These are phyloP conservation scores for Cranoglanis bouderius DNA, from an alignment of 2,113 vertebrate species.

Conservation along the genomic window DNA sequence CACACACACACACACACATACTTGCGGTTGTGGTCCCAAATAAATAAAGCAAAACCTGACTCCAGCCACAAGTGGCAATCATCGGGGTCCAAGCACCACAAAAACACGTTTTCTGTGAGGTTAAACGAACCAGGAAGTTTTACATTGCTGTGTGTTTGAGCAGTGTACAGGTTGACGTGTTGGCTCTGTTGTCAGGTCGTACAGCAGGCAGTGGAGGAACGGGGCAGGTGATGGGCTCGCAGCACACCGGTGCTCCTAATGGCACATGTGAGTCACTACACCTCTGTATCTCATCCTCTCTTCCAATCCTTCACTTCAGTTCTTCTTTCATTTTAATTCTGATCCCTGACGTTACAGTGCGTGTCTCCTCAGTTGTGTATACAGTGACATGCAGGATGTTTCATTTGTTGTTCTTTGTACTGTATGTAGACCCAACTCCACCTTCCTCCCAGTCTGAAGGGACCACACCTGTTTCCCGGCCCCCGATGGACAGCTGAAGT, in stretches of 20 bases:
- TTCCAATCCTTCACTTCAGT: background rate
- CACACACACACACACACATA: slow-evolving; percentile 8
- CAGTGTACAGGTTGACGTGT: slow-evolving; percentile 37
- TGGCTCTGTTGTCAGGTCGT: slow-evolving; percentile 76
- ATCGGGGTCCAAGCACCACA: background rate
- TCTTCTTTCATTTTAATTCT: background rate
- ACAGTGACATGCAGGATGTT: background rate
- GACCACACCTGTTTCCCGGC: slow-evolving; percentile 61
- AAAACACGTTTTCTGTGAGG: no score
- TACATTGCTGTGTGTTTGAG: no score
- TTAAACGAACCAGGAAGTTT: no score
- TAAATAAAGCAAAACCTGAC: no score
- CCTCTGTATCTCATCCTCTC: background rate
- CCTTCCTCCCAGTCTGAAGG: slow-evolving; percentile 77
- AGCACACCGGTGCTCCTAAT: slow-evolving; percentile 82
- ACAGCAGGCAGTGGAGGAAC: slow-evolving; percentile 71
- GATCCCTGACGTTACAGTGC: background rate
- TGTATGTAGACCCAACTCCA: slow-evolving; percentile 60
- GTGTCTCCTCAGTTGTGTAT: background rate
- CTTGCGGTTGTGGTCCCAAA: no score
- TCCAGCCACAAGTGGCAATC: background rate
- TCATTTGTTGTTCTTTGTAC: background rate
- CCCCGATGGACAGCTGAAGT: slow-evolving; percentile 43
- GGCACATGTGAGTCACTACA: slow-evolving; percentile 86
- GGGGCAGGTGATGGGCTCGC: slow-evolving; percentile 73